Evolutionary conservation across 2,888 invertebrate species (phyloP).

Genomic region (Epinotia demarniana): DNA sequence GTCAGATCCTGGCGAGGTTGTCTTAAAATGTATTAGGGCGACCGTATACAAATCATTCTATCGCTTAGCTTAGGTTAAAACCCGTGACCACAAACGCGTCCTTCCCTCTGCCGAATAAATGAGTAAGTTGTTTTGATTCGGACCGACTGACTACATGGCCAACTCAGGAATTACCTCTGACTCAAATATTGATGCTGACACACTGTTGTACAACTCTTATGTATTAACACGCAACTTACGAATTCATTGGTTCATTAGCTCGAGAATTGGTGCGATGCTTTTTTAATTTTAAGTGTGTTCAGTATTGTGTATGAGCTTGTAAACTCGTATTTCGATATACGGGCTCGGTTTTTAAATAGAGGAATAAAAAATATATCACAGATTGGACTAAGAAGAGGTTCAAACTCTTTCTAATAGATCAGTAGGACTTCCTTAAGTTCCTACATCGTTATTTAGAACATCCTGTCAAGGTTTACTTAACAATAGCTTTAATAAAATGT

Average conservation of each 20-base stretch:
- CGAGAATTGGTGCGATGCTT: constrained; percentile 3
- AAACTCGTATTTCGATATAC: no score
- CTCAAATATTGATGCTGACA: constrained; percentile 7
- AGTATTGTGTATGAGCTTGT: background rate
- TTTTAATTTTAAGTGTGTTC: background rate
- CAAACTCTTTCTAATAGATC: no score
- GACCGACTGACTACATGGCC: background rate
- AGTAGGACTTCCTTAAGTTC: no score
- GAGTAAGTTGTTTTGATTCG: constrained; percentile 13
- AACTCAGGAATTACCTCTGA: constrained; percentile 21
- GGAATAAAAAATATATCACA: no score
- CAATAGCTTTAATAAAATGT: no score
- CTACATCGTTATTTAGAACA: no score
- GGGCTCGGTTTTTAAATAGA: no score
- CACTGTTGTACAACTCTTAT: background rate
- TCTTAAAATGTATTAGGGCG: background rate
- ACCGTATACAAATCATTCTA: background rate
- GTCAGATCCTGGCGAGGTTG: background rate
- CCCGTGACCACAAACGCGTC: constrained; percentile 12
- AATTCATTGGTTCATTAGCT: background rate
- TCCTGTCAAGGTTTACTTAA: no score
- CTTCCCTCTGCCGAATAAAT: background rate
- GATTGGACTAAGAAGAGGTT: no score
- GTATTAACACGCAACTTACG: background rate
- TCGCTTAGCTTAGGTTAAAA: constrained; percentile 13